Percentiles rank a stretch among this genome's conserved stretches.
Conservation (phyloP, 2,797 vertebrate species). For the Cryptoblepharus egeriae region DNA sequence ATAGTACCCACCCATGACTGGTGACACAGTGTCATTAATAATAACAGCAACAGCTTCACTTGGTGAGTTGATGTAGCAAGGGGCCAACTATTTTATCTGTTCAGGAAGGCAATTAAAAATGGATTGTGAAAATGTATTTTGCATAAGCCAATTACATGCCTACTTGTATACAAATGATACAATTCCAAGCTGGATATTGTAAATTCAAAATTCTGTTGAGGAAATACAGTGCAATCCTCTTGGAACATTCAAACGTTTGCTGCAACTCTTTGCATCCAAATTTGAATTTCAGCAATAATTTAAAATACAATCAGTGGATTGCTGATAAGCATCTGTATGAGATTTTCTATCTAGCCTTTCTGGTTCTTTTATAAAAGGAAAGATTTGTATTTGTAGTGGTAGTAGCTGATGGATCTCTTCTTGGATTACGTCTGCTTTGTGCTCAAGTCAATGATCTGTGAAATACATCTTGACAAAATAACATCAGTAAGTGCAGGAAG, state of each 20-base stretch:
- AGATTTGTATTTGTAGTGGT: conserved; percentile 24
- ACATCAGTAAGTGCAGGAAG: conserved; percentile 28
- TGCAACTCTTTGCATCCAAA: no score
- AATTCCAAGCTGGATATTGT: not conserved
- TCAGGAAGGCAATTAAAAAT: not conserved
- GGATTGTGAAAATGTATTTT: not conserved
- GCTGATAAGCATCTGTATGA: conserved; percentile 13
- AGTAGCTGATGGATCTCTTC: conserved; percentile 29
- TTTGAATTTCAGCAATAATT: not conserved
- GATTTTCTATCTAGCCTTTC: not conserved
- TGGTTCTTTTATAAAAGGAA: not conserved
- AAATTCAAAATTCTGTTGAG: not conserved
- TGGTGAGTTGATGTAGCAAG: no score
- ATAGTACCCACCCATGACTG: no score
- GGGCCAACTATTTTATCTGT: not conserved
- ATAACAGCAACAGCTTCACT: no score
- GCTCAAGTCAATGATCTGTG: conserved; percentile 39
- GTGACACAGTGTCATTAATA: no score
- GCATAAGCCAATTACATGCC: not conserved
- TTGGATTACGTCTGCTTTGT: conserved; percentile 38
- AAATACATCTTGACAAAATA: conserved; percentile 43
- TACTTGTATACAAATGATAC: not conserved
- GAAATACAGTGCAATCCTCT: no score
- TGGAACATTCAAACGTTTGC: no score
- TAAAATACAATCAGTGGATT: not conserved